phyloP scores from a whole-genome alignment of 2,113 vertebrate species.

The Psilopogon haemacephalus region DNA sequence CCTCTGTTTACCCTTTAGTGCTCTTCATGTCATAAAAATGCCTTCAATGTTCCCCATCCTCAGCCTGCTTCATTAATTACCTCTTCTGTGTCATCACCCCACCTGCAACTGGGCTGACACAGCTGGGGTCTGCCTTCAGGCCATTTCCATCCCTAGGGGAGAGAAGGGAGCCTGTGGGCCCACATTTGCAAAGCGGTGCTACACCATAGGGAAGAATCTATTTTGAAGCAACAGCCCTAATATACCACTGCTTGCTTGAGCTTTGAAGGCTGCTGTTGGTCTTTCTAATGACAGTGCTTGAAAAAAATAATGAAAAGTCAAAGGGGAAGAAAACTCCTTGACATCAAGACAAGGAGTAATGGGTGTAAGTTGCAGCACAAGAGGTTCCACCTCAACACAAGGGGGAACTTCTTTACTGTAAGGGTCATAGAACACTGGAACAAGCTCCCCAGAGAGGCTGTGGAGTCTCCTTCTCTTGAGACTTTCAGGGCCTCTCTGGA shows the following conservation, averaged over 20 bases:
- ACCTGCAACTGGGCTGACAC: fast-evolving
- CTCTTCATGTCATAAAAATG: not conserved
- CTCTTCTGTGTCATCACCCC: not conserved
- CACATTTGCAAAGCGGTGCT: not conserved
- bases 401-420: too few relatives aligned
- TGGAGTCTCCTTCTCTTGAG: too few relatives aligned
- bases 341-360: too few relatives aligned
- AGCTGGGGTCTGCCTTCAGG: fast-evolving
- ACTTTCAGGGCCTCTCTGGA: too few relatives aligned
- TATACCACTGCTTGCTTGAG: fast-evolving
- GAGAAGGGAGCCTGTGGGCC: not conserved
- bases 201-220: fast-evolving
- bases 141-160: fast-evolving
- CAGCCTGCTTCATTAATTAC: not conserved
- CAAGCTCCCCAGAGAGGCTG: too few relatives aligned
- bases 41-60: not conserved
- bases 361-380: too few relatives aligned
- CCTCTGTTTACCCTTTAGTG: not conserved
- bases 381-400: too few relatives aligned
- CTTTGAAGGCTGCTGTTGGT: not conserved
- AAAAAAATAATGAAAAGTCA: not conserved
- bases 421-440: too few relatives aligned
- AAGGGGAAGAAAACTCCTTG: not conserved
- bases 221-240: not conserved
- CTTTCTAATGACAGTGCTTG: not conserved